These are phyloP conservation scores for Drosophila miranda DNA, from an alignment of 1,140 invertebrate species.

Conservation along the genomic window DNA sequence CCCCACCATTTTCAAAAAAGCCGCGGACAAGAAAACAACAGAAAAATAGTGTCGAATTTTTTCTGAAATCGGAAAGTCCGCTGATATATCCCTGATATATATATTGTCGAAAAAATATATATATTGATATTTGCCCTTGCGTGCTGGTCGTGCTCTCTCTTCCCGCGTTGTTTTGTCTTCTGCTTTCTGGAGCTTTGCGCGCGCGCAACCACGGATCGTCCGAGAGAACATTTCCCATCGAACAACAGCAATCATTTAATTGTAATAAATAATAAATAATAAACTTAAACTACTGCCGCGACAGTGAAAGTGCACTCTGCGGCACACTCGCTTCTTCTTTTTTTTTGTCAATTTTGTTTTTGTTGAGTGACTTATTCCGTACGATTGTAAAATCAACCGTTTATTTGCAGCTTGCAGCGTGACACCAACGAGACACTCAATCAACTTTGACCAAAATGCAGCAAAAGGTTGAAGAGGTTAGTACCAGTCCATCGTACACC, in stretches of 20 bases:
- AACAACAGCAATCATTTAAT: too few relatives aligned
- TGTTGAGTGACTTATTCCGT: slow-evolving; percentile 33
- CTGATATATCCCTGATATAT: too few relatives aligned
- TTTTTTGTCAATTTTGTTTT: slow-evolving; percentile 49
- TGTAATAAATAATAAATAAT: too few relatives aligned
- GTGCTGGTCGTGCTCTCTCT: slow-evolving; percentile 9
- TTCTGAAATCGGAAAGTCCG: too few relatives aligned
- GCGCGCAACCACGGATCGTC: slow-evolving; percentile 20
- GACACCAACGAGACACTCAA: neutral
- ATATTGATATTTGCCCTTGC: too few relatives aligned
- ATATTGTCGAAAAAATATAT: too few relatives aligned
- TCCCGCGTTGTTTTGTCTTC: slow-evolving; percentile 25
- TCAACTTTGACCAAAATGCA: slow-evolving; percentile 48
- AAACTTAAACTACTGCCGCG: too few relatives aligned
- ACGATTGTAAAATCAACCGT: slow-evolving; percentile 16
- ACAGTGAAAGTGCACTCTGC: too few relatives aligned
- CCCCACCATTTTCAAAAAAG: too few relatives aligned
- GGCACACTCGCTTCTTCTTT: slow-evolving; percentile 19
- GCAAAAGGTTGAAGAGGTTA: slow-evolving; percentile 71
- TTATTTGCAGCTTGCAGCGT: slow-evolving; percentile 26
- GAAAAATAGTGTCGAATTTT: too few relatives aligned
- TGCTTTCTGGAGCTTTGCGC: slow-evolving; percentile 35
- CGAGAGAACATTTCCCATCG: too few relatives aligned
- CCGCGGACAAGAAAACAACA: too few relatives aligned
- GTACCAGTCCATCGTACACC: slow-evolving; percentile 3